Percentiles rank a stretch among this genome's conserved stretches.
These are phyloP conservation scores for Condylura cristata DNA, from an alignment of 2,113 vertebrate genomes.

Conservation along the genomic window DNA sequence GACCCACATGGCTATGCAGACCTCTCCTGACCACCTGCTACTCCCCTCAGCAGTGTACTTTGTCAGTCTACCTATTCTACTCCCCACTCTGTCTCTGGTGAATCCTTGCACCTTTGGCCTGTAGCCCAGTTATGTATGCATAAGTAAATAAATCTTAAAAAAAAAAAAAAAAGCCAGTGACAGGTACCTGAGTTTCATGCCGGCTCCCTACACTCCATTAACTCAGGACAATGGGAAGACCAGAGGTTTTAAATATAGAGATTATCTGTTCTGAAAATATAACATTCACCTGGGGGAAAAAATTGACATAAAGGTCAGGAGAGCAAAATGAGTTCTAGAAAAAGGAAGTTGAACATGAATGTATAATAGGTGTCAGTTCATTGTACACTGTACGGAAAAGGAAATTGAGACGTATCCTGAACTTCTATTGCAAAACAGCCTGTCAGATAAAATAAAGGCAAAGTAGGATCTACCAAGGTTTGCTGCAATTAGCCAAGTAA, in stretches of 20 bases:
- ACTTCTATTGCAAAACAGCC: not conserved
- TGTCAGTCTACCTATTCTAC: no score
- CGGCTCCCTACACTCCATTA: not conserved
- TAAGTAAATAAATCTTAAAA: no score
- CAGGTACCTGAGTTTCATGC: not conserved
- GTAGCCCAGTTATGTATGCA: no score
- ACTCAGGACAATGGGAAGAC: not conserved
- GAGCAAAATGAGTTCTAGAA: not conserved
- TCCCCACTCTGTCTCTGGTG: no score
- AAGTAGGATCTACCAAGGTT: not conserved
- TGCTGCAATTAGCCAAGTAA: not conserved
- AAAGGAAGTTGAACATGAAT: not conserved
- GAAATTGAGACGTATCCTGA: not conserved
- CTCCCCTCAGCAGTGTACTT: no score
- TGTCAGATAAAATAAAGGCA: not conserved
- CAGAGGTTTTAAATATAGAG: not conserved
- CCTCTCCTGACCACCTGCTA: no score
- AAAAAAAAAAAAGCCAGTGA: no score
- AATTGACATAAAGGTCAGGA: not conserved
- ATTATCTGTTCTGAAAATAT: not conserved
- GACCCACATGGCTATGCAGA: no score
- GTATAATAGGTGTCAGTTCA: not conserved
- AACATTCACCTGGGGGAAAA: not conserved
- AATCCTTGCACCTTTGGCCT: no score
- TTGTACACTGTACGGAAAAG: not conserved